Percentiles rank a stretch among this genome's conserved stretches.
Conservation (phyloP, 2,797 vertebrate species). For the Odontamblyopus lacepedii region DNA sequence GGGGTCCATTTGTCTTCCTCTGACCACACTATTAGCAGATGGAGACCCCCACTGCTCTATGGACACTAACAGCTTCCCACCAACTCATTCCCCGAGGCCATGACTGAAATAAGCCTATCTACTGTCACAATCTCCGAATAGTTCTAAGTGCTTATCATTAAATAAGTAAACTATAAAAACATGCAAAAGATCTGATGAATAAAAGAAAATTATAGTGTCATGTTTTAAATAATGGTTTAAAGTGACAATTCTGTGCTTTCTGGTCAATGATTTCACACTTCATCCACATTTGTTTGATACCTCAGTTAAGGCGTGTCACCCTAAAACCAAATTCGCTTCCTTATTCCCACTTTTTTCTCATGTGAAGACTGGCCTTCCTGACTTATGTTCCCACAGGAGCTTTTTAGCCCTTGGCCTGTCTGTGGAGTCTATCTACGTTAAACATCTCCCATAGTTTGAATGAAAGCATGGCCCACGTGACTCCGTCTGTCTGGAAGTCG, state of each 20-base stretch:
- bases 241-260: too few species aligned
- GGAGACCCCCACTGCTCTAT: background rate
- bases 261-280: too few species aligned
- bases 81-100: background rate
- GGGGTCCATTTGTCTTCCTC: too few species aligned
- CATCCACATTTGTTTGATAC: too few species aligned
- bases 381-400: conserved; percentile 38
- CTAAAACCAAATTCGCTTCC: background rate
- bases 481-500: conserved; percentile 29
- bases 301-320: background rate
- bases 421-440: conserved; percentile 29
- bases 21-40: background rate
- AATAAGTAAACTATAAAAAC: too few species aligned
- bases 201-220: too few species aligned
- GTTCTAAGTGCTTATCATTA: background rate
- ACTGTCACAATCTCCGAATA: background rate
- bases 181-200: too few species aligned
- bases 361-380: background rate
- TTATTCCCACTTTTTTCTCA: background rate
- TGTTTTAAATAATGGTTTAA: too few species aligned
- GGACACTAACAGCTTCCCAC: background rate
- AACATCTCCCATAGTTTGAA: conserved; percentile 35
- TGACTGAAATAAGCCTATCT: background rate
- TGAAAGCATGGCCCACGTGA: conserved; percentile 36
- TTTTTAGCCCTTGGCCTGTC: conserved; percentile 14